Evolutionary conservation across 2,113 vertebrate species (phyloP).

Genomic region (Zingel zingel): DNA sequence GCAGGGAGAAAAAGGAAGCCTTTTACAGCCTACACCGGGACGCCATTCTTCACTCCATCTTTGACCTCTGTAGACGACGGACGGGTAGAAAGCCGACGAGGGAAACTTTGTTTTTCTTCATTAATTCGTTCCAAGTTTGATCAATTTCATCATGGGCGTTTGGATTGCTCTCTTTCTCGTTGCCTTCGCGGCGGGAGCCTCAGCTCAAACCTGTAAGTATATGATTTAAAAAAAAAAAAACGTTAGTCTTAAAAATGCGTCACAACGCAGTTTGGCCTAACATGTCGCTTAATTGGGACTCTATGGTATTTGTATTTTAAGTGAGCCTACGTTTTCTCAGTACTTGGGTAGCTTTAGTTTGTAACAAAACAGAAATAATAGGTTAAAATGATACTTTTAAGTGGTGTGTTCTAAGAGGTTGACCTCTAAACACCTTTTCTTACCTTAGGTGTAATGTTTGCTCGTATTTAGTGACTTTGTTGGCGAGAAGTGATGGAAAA

Average conservation of each 20-base stretch:
- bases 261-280: background rate
- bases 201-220: conserved; percentile 49
- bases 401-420: background rate
- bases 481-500: fast-evolving
- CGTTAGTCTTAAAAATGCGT: fast-evolving
- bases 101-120: background rate
- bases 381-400: background rate
- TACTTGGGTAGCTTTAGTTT: background rate
- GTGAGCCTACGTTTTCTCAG: too few species aligned
- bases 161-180: conserved; percentile 66
- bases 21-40: background rate
- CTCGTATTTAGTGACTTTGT: background rate
- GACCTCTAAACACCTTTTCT: background rate
- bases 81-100: background rate
- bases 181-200: conserved; percentile 58
- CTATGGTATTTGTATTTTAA: fast-evolving
- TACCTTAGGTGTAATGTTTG: background rate
- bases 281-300: too few species aligned
- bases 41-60: conserved; percentile 25
- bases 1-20: conserved; percentile 33
- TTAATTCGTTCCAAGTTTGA: background rate
- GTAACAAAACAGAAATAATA: background rate
- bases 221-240: background rate
- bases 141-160: conserved; percentile 63
- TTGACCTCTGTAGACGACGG: conserved; percentile 38